Conservation (phyloP, 2,113 vertebrate genomes). For the Setophaga coronata region DNA sequence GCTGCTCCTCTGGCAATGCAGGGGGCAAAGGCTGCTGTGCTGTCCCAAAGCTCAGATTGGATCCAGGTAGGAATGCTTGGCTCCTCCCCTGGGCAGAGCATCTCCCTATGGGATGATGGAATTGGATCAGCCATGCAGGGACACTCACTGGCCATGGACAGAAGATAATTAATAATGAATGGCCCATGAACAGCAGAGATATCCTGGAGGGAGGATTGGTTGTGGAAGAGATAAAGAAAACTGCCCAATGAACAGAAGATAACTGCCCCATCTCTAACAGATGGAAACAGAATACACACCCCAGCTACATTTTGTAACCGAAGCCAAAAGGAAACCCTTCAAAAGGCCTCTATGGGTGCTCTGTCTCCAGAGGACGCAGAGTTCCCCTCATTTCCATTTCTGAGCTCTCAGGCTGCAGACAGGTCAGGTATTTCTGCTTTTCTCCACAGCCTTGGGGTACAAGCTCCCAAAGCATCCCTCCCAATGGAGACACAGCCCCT, state of each 20-base stretch:
- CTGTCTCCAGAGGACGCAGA: background rate
- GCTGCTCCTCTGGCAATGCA: background rate
- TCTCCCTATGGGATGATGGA: background rate
- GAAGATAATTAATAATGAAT: too few species aligned
- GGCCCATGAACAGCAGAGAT: background rate
- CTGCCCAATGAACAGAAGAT: background rate
- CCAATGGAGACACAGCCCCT: background rate
- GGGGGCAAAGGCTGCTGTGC: background rate
- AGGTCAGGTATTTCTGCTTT: background rate
- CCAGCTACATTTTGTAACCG: background rate
- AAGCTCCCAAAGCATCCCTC: background rate
- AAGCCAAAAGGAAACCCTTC: background rate
- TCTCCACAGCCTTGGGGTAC: background rate
- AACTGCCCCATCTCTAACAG: background rate
- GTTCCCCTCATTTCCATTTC: background rate
- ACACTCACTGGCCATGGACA: background rate
- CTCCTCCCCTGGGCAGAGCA: background rate
- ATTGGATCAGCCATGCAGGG: background rate
- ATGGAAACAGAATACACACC: background rate
- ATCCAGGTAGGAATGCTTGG: background rate
- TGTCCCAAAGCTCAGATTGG: too few species aligned
- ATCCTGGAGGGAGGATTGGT: background rate
- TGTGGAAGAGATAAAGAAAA: background rate
- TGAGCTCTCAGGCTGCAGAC: background rate
- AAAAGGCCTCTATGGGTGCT: background rate